These are phyloP conservation scores for Troides oblongomaculatus DNA, from an alignment of 2,888 invertebrate genomes.

Conservation along the genomic window DNA sequence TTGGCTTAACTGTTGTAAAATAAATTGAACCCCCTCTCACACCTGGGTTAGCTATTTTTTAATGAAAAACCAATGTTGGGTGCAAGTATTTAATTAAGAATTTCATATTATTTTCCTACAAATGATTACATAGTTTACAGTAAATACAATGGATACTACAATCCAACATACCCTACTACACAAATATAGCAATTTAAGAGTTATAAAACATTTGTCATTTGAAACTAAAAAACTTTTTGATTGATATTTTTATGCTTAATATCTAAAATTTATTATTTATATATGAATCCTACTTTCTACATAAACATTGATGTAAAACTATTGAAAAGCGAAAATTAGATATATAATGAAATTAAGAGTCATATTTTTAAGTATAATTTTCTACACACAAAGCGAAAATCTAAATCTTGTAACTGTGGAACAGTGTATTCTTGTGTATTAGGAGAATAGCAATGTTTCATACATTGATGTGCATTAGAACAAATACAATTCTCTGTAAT, in stretches of 20 bases:
- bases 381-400: slow-evolving; percentile 84
- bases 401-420: slow-evolving; percentile 84
- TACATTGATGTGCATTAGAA: slow-evolving; percentile 68
- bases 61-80: background rate
- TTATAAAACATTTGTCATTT: background rate
- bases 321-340: background rate
- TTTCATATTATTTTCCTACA: background rate
- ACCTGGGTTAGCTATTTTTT: background rate
- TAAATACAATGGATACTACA: background rate
- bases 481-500: slow-evolving; percentile 67
- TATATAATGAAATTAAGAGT: background rate
- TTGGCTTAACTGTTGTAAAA: background rate
- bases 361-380: slow-evolving; percentile 60
- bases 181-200: background rate
- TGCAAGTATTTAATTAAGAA: background rate
- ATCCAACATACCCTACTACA: background rate
- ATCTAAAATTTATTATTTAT: background rate
- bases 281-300: background rate
- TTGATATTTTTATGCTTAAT: background rate
- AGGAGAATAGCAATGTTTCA: slow-evolving; percentile 59
- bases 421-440: slow-evolving; percentile 65
- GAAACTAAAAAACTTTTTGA: background rate
- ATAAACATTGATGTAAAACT: background rate
- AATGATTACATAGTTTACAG: background rate
- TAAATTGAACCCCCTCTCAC: background rate